These are phyloP conservation scores for Sternarchorhynchus goeldii DNA, from an alignment of 2,797 vertebrate species.

Conservation along the genomic window DNA sequence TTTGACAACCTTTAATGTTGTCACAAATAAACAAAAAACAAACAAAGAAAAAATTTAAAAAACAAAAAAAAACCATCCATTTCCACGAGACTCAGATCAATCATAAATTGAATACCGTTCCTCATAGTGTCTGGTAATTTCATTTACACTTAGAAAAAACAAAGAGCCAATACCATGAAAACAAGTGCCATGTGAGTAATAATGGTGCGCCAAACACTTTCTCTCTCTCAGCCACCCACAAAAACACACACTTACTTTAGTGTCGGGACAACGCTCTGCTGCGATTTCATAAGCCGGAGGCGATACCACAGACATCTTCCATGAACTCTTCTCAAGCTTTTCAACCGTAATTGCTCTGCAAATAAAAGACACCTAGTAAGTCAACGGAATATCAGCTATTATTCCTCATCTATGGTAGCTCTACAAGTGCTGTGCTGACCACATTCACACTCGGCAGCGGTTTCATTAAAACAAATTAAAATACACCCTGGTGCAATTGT, in stretches of 20 bases:
- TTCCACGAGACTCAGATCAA: background rate
- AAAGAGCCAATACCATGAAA: background rate
- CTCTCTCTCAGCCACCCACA: slow-evolving; percentile 2
- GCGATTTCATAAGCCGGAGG: slow-evolving; percentile 91
- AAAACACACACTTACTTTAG: slow-evolving; percentile 84
- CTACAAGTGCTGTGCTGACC: background rate
- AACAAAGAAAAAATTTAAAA: background rate
- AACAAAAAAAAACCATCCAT: background rate
- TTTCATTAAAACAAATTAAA: too few species aligned
- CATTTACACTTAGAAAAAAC: background rate
- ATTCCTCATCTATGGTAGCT: background rate
- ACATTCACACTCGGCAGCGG: background rate
- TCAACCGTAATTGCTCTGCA: slow-evolving; percentile 93
- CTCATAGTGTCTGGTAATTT: too few species aligned
- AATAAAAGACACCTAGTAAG: background rate
- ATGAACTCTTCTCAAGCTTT: slow-evolving; percentile 92
- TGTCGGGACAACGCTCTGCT: slow-evolving; percentile 93
- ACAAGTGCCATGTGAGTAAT: background rate
- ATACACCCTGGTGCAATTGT: too few species aligned
- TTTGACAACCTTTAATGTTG: too few species aligned
- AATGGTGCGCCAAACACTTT: background rate
- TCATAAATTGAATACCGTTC: too few species aligned
- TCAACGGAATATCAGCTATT: background rate
- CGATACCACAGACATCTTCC: slow-evolving; percentile 98
- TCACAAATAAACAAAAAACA: too few species aligned